Evolutionary conservation across 2,888 invertebrate genomes (phyloP).

Genomic region (Laothoe populi): DNA sequence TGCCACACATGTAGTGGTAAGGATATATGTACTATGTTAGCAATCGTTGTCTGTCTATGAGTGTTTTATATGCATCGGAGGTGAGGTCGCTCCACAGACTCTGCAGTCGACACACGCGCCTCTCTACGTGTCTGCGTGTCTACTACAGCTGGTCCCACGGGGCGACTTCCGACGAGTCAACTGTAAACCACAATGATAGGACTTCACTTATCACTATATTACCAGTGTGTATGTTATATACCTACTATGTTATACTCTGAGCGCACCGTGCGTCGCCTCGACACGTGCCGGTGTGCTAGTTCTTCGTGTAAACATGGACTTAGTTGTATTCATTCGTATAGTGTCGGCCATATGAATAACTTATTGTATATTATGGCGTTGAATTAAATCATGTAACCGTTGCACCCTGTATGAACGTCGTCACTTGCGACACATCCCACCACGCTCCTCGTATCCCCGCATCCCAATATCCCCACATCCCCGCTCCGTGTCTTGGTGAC

Average conservation of each 20-base stretch:
- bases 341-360: conserved; percentile 7
- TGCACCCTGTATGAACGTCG: neutral
- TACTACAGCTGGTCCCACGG: too few relatives aligned
- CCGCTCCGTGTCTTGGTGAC: too few relatives aligned
- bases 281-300: neutral
- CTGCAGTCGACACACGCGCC: too few relatives aligned
- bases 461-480: too few relatives aligned
- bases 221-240: conserved; percentile 17
- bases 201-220: conserved; percentile 4
- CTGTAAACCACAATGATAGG: neutral
- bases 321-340: neutral
- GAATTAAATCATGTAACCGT: neutral
- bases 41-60: conserved; percentile 10
- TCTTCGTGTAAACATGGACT: neutral
- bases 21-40: conserved; percentile 7
- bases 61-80: conserved; percentile 9
- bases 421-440: neutral
- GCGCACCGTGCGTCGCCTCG: too few relatives aligned
- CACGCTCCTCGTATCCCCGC: neutral
- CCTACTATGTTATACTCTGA: neutral
- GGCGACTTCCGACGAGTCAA: neutral
- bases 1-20: too few relatives aligned
- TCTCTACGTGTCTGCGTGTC: too few relatives aligned
- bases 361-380: conserved; percentile 9
- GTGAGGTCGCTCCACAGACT: too few relatives aligned